phyloP scores from a whole-genome alignment of 2,797 vertebrate genomes.

The Rhynchotus rufescens region DNA sequence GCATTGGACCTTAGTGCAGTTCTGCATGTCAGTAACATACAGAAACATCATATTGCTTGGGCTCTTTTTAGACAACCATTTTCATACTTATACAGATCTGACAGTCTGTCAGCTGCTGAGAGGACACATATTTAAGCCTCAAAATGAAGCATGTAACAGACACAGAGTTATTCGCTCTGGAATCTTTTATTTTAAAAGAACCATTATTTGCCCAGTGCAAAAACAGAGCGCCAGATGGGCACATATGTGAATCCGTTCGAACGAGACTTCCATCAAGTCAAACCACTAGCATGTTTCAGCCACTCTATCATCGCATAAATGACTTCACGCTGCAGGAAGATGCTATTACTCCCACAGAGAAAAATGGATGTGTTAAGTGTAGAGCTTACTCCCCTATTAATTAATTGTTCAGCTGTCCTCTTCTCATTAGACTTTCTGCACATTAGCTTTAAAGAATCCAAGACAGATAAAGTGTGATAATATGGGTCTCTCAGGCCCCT shows the following conservation, averaged over 20 bases:
- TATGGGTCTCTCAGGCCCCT: constrained; percentile 31
- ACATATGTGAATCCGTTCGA: not conserved
- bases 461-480: constrained; percentile 7
- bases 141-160: accelerated
- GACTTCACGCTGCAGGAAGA: not conserved
- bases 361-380: not conserved
- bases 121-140: not conserved
- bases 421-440: constrained; percentile 55
- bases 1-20: not conserved
- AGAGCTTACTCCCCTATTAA: constrained; percentile 16
- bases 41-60: not conserved
- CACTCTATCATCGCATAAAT: not conserved
- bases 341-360: not conserved
- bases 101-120: accelerated
- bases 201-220: not conserved
- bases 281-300: not conserved
- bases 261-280: not conserved
- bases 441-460: constrained; percentile 34
- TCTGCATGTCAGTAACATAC: not conserved
- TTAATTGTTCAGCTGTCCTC: constrained; percentile 51
- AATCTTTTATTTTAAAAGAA: not conserved
- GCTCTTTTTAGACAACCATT: not conserved
- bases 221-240: not conserved
- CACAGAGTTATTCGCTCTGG: not conserved
- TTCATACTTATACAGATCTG: not conserved